Evolutionary conservation across 2,888 invertebrate genomes (phyloP), one percentile per base, ranked within the genome.

Genomic region (Latrodectus hesperus): DNA sequence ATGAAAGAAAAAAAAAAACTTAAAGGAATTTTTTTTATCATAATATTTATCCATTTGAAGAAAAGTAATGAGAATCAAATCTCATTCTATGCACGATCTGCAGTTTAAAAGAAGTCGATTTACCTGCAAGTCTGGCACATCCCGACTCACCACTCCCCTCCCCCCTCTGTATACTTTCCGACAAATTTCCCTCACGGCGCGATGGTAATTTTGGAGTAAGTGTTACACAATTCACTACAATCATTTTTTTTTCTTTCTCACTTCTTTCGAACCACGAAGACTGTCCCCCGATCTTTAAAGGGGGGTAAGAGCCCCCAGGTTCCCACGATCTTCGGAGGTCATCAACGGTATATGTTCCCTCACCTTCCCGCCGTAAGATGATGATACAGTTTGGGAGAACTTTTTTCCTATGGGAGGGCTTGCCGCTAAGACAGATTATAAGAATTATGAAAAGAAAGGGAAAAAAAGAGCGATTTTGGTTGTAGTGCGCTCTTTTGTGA

Each of bases 271-370:
- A 14, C 49, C n/a, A 55, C 55, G 38, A 52, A 38, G 22, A 6
- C 17, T 14, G 52, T 52, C n/a, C 49, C 38, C 70, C 38, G 51
- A 70, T 70, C 70, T 51, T 70, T 70, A 51, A n/a, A 68, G 12
- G 26, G 26, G 16, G 26, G 51, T 0, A 38, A 9, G 14, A 67
- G 49, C 74, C 70, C 17, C 51, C 17, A 53, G 70, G 79, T 85
- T 85, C 85, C 74, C 85, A 85, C 85, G 85, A 85, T 75, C 84
- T 67, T 16, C 74, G 38, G 74, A 73, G 85, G 85, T 79, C 85
- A 80, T 70, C 75, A 70, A 75, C 79, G 74, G 68, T 84, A 72
- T 26, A 64, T 73, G 16, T 76, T 67, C 84, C 72, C 64, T 68
- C 79, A 60, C 79, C 85, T 70, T 68, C 51, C 68, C 53, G n/a